phyloP scores from a whole-genome alignment of 2,113 vertebrate species.

The Melanostigma gelatinosum region DNA sequence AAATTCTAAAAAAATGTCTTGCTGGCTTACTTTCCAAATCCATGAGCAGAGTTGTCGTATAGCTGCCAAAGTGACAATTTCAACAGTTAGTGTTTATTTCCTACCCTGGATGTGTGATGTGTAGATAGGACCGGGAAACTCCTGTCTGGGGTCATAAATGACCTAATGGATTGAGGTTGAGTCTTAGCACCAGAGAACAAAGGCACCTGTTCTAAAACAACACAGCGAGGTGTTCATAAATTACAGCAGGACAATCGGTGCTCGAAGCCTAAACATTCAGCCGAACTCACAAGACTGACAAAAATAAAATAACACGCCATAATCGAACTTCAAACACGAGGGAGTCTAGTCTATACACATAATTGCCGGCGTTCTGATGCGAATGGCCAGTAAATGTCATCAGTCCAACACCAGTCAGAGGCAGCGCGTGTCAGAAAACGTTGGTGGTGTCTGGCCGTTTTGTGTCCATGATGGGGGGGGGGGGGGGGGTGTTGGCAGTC shows the following conservation, averaged over 20 bases:
- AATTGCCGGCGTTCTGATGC: not conserved
- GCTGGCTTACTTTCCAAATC: not conserved
- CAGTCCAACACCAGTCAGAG: slow-evolving; percentile 46
- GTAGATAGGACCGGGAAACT: slow-evolving; percentile 20
- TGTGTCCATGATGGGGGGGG: slow-evolving; percentile 21
- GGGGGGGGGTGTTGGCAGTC: not conserved
- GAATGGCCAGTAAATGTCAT: slow-evolving; percentile 5
- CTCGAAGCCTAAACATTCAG: slow-evolving; percentile 13
- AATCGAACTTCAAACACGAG: slow-evolving; percentile 19
- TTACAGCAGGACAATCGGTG: slow-evolving; percentile 36
- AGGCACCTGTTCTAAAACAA: slow-evolving; percentile 43
- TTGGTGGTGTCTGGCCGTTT: not conserved
- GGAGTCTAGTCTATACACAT: slow-evolving; percentile 44
- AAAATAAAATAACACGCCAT: slow-evolving; percentile 30
- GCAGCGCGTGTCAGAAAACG: not conserved
- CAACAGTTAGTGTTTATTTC: slow-evolving; percentile 69
- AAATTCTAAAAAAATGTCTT: not conserved
- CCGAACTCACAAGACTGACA: slow-evolving; percentile 30
- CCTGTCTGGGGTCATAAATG: not conserved
- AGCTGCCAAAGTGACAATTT: slow-evolving; percentile 55
- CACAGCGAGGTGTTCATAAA: slow-evolving; percentile 43
- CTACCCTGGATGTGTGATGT: slow-evolving; percentile 38
- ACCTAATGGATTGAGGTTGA: slow-evolving; percentile 14
- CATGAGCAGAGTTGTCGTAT: slow-evolving; percentile 13
- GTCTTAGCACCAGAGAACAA: slow-evolving; percentile 70